Evolutionary conservation across 1,140 invertebrate species (phyloP).

Genomic region (Ditylenchus dipsaci): DNA sequence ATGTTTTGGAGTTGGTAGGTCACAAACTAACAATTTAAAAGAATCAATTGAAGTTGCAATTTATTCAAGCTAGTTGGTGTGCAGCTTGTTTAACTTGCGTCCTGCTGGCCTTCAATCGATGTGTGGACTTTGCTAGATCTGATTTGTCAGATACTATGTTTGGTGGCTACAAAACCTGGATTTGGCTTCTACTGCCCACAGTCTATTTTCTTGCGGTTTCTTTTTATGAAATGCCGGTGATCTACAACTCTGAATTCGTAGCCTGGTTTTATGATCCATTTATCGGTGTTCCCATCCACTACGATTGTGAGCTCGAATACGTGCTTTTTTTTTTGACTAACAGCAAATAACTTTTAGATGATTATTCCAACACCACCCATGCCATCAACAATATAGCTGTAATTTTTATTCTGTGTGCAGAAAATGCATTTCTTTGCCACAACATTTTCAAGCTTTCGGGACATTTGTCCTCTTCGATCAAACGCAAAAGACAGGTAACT

Average conservation of each 20-base stretch:
- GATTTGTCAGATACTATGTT: slow-evolving; percentile 32
- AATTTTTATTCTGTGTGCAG: slow-evolving; percentile 4
- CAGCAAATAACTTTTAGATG: not conserved
- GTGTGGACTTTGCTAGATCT: slow-evolving; percentile 17
- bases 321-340: no score
- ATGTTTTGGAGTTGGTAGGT: slow-evolving; percentile 17
- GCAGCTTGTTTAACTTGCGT: slow-evolving; percentile 23
- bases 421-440: not conserved
- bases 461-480: not conserved
- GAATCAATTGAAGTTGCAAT: no score
- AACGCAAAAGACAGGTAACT: not conserved
- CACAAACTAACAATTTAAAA: no score
- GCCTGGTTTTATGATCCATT: slow-evolving; percentile 31
- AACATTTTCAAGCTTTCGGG: slow-evolving; percentile 1
- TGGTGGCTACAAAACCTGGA: slow-evolving; percentile 19
- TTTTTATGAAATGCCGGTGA: slow-evolving; percentile 19
- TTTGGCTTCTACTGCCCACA: slow-evolving; percentile 21
- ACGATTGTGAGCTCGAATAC: no score
- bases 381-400: slow-evolving; percentile 20
- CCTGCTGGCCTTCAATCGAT: slow-evolving; percentile 26
- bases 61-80: slow-evolving; percentile 26
- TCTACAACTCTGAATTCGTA: slow-evolving; percentile 16
- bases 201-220: not conserved
- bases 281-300: not conserved
- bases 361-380: not conserved